phyloP scores from a whole-genome alignment of 2,888 invertebrate genomes.

The Agelastica alni region DNA sequence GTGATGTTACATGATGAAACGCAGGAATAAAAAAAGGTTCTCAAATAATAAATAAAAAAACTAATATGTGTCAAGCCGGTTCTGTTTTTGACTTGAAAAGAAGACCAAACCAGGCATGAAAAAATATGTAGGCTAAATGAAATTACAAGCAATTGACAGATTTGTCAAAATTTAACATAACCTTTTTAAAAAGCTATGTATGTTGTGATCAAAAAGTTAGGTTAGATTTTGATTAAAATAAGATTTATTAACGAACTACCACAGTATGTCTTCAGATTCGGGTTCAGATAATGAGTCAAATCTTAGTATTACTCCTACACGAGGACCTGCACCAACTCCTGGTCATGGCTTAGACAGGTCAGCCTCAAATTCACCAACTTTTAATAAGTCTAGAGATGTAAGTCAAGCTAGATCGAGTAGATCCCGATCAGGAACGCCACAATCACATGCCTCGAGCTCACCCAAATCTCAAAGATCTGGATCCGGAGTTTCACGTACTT shows the following conservation, averaged over 20 bases:
- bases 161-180: too few species aligned
- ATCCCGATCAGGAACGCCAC: conserved; percentile 33
- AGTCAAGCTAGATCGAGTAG: conserved; percentile 27
- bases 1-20: too few species aligned
- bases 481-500: conserved; percentile 54
- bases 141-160: not conserved
- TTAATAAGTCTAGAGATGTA: conserved; percentile 35
- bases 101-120: too few species aligned
- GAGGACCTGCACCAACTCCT: conserved; percentile 55
- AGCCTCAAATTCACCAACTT: conserved; percentile 47
- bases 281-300: conserved; percentile 61
- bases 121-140: too few species aligned
- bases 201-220: too few species aligned
- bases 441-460: conserved; percentile 40
- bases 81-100: too few species aligned
- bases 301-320: conserved; percentile 55
- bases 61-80: too few species aligned
- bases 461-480: conserved; percentile 49
- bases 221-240: not conserved
- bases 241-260: not conserved
- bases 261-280: conserved; percentile 50
- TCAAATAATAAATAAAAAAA: too few species aligned
- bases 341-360: conserved; percentile 52
- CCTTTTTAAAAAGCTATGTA: too few species aligned
- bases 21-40: too few species aligned